Evolutionary conservation across 2,113 vertebrate species (phyloP), one percentile per base, ranked within the genome.

Genomic region (Hypomesus transpacificus): DNA sequence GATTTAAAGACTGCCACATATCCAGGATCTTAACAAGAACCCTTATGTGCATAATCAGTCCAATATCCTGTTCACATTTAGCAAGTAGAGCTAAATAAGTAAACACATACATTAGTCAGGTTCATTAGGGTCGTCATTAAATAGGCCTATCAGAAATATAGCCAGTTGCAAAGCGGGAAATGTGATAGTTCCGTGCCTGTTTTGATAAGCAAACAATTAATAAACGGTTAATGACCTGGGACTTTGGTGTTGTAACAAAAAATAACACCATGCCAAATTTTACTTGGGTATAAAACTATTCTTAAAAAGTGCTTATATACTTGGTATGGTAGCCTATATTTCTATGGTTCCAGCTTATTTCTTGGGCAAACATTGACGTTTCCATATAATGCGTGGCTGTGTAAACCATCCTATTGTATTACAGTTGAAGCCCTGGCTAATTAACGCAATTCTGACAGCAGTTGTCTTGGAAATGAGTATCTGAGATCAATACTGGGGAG

Each of bases 251-350:
- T 24, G 2, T 54, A 1, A 26, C 21, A n/a, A 11, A 39, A 68
- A 53, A 53, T 28, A 54, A 68, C 24, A 68, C 22, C 54, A 28
- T 18, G 22, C 54, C 31, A 68, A 54, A 65, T 21, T 4, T 26
- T 26, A 28, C 66, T 54, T 31, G 6, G 66, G 22, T 54, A 68
- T 53, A 68, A 68, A 68, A 68, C 17, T 24, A 68, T 18, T 68
- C 22, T n/a, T 26, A 53, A 3, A 26, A 54, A 68, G 17, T 68
- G 16, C 63, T 22, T 14, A 66, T n/a, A 66, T 21, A 66, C 65
- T 66, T 66, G 20, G 14, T 53, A 66, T 34, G 14, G 4, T 9
- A 34, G 39, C 39, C 2, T n/a, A n/a, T n/a, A n/a, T n/a, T 59
- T 21, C 18, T 22, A 64, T 46, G 2, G 7, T 20, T 8, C 16